A percentile compares a stretch with the other conserved stretches of the same genome.
These are phyloP conservation scores for Elephas maximus DNA, from an alignment of 2,113 vertebrate species.

Conservation along the genomic window DNA sequence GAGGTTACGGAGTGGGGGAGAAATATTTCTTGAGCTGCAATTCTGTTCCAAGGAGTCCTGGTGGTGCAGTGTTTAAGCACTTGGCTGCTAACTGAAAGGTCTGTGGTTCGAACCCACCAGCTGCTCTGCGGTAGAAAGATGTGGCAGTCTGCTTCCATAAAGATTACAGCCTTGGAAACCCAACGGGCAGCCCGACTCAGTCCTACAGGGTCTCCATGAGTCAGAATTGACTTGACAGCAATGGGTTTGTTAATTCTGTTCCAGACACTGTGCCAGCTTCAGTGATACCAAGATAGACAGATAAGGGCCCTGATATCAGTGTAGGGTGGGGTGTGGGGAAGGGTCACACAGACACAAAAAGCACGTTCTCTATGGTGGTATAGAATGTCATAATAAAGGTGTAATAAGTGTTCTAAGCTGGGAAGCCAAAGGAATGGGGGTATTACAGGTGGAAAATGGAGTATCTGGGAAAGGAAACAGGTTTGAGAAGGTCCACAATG, in stretches of 20 bases:
- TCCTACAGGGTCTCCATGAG: neutral
- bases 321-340: neutral
- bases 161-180: neutral
- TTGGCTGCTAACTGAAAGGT: too few relatives aligned
- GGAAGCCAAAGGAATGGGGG: neutral
- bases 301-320: neutral
- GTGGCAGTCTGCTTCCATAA: neutral
- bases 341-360: neutral
- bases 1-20: neutral
- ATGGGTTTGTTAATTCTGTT: neutral
- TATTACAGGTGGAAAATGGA: neutral
- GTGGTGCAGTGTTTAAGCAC: neutral
- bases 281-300: neutral
- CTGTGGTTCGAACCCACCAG: neutral
- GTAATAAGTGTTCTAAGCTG: neutral
- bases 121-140: neutral
- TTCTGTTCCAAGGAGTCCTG: neutral
- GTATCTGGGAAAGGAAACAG: neutral
- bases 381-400: neutral
- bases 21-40: neutral
- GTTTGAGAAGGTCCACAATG: neutral
- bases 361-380: neutral
- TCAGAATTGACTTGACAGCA: neutral
- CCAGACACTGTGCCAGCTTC: neutral
- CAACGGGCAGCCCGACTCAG: neutral